Evolutionary conservation across 2,888 invertebrate genomes (phyloP), one percentile per base, ranked within the genome.

Genomic region (Cremastobaeus sp.): DNA sequence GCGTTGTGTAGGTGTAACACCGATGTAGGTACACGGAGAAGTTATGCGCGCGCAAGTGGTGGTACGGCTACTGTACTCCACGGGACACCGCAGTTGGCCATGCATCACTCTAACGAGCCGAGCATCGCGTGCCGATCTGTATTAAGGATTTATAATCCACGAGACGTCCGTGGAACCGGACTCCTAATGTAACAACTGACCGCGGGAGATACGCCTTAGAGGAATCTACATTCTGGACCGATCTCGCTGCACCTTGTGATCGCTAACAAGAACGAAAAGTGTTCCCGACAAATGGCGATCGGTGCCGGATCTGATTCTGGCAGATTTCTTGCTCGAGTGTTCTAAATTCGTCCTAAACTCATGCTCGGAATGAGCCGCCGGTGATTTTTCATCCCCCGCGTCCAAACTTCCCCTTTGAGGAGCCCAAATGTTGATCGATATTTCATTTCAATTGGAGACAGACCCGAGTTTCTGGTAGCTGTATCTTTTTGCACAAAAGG

Each of bases 101-200:
- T 86, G 85, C 84, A 86, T 85, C 86, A 86, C 82, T 82, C 82
- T 85, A 87, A 86, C 86, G 86, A 85, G 86, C 84, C 82, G 82
- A 78, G 85, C 83, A 87, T 87, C 86, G 87, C 87, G 87, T 87
- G 87, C 86, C 86, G 86, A 87, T 87, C 86, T 87, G 85, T 84
- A 86, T 86, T 85, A 84, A 85, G 85, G 84, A 86, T 85, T 87
- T 85, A 85, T 86, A 85, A 85, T 85, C 84, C 85, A 76, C 79
- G 76, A 77, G 79, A 82, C 78, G 79, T 77, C 66, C 76, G 71
- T 66, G 77, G n/a, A 62, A 69, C 39, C 76, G 79, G 73, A 73
- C 79, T 78, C 80, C 83, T 83, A 83, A 83, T 83, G 83, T 81
- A 81, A 80, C 77, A 75, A 55, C 76, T 72, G 78, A 77, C 74